phyloP scores from a whole-genome alignment of 2,888 invertebrate species.

The Apodemia hepburni region DNA sequence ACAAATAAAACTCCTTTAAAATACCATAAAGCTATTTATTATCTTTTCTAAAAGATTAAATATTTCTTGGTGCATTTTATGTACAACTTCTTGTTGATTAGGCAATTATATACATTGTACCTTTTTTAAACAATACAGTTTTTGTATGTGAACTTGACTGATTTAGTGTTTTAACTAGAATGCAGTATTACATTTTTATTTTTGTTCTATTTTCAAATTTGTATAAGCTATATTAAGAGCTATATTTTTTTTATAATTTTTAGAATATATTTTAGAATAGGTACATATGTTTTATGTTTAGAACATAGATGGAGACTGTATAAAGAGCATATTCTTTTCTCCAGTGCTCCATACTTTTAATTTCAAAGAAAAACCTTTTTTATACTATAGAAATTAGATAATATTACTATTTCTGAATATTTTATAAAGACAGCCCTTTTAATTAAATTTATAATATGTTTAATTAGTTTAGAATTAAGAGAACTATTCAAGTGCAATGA shows the following conservation, averaged over 20 bases:
- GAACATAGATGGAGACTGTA: slow-evolving; percentile 47
- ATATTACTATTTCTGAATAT: slow-evolving; percentile 46
- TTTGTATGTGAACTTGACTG: slow-evolving; percentile 66
- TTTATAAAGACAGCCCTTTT: slow-evolving; percentile 47
- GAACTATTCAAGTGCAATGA: slow-evolving; percentile 66
- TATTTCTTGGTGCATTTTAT: slow-evolving; percentile 25
- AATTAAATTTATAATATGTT: slow-evolving; percentile 38
- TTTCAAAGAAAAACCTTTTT: slow-evolving; percentile 53
- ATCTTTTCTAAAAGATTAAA: background rate
- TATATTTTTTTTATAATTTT: slow-evolving; percentile 72
- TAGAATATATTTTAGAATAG: slow-evolving; percentile 42
- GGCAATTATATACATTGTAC: slow-evolving; percentile 42
- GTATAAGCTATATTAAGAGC: slow-evolving; percentile 41
- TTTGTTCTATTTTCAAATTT: slow-evolving; percentile 57
- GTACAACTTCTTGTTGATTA: slow-evolving; percentile 43
- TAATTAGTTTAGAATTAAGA: slow-evolving; percentile 47
- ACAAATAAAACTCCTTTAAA: background rate
- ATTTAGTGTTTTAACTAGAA: slow-evolving; percentile 67
- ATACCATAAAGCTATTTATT: background rate
- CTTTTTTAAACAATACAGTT: slow-evolving; percentile 38
- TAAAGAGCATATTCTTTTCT: slow-evolving; percentile 40
- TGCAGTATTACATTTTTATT: slow-evolving; percentile 75
- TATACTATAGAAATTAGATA: slow-evolving; percentile 30
- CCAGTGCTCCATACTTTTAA: slow-evolving; percentile 48
- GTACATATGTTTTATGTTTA: slow-evolving; percentile 45